Conservation (phyloP, 2,888 invertebrate genomes). For the Drosophila pseudotakahashii region DNA sequence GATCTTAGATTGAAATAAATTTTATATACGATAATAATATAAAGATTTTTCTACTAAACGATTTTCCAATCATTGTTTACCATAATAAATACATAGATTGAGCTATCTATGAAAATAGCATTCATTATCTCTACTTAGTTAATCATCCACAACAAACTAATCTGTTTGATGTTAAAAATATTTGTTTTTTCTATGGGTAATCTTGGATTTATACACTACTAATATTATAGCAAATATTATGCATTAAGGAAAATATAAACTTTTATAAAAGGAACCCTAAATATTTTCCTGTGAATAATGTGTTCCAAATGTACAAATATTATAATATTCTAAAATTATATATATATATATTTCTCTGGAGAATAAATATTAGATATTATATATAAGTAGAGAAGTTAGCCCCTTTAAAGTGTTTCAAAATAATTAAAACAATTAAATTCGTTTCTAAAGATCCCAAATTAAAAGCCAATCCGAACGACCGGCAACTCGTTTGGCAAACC, state of each 20-base stretch:
- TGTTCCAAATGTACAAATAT: too few species aligned
- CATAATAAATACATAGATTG: background rate
- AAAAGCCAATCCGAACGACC: background rate
- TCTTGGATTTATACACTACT: background rate
- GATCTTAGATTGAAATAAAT: too few species aligned
- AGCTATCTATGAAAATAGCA: background rate
- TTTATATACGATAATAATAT: too few species aligned
- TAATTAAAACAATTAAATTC: background rate
- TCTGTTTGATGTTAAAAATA: background rate
- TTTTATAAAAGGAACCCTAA: too few species aligned
- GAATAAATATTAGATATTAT: too few species aligned
- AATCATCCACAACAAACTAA: conserved; percentile 1
- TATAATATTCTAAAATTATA: too few species aligned
- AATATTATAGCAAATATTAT: background rate
- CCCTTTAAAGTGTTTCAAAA: background rate
- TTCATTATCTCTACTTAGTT: background rate
- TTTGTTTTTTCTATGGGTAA: background rate
- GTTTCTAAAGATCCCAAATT: background rate
- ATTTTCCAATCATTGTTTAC: background rate
- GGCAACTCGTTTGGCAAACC: conserved; percentile 15
- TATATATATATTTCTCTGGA: too few species aligned
- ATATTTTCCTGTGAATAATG: background rate
- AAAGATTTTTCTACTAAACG: too few species aligned
- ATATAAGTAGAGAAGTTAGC: too few species aligned
- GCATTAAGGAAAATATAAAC: too few species aligned